phyloP scores from a whole-genome alignment of 1,140 invertebrate genomes.

The Plutomurus gul region DNA sequence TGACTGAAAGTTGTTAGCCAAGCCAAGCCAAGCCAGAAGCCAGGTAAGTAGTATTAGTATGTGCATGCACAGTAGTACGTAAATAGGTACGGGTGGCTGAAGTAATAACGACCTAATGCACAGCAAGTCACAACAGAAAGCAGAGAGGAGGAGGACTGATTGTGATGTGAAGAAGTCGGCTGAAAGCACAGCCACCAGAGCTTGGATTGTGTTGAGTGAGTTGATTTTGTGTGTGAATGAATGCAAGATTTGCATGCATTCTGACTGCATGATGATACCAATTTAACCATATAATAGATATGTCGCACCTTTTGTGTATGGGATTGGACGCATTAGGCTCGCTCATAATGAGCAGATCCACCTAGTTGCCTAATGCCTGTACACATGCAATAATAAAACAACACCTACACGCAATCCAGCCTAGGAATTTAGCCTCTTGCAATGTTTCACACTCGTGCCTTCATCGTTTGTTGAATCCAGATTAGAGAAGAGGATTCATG shows the following conservation, averaged over 20 bases:
- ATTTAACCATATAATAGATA: conserved; percentile 38
- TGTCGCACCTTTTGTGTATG: conserved; percentile 36
- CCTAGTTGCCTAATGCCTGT: conserved; percentile 27
- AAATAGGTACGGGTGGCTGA: no score
- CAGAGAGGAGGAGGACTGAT: no score
- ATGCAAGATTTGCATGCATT: conserved; percentile 31
- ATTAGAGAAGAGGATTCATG: conserved; percentile 21
- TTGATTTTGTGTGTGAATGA: not conserved
- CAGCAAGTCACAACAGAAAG: no score
- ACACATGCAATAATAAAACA: conserved; percentile 42
- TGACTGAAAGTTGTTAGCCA: not conserved
- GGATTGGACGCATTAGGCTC: not conserved
- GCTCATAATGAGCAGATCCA: conserved; percentile 39
- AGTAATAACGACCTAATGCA: no score
- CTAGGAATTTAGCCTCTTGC: not conserved
- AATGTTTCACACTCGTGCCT: conserved; percentile 23
- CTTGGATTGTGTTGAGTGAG: not conserved
- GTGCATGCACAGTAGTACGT: no score
- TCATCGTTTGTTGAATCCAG: conserved; percentile 4
- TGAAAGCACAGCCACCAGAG: no score
- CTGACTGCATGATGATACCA: conserved; percentile 33
- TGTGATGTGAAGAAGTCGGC: no score
- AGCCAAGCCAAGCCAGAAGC: no score
- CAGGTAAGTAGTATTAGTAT: no score
- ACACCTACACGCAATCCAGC: conserved; percentile 24